phyloP scores from a whole-genome alignment of 1,140 invertebrate genomes.

The Eurosta solidaginis region DNA sequence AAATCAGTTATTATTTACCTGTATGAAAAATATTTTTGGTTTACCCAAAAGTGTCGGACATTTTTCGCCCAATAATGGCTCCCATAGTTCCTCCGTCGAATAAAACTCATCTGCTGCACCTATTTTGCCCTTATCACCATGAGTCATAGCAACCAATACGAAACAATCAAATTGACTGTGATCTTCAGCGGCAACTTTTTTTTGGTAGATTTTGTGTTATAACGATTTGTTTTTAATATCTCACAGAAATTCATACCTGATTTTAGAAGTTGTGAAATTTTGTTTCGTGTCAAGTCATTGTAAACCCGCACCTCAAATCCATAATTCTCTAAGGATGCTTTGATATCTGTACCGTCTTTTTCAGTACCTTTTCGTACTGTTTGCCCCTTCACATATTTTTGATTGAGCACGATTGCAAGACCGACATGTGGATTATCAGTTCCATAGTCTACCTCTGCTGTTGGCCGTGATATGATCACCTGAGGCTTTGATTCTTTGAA shows the following conservation, averaged over 20 bases:
- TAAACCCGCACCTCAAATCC: constrained; percentile 67
- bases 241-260: constrained; percentile 50
- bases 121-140: constrained; percentile 66
- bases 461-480: constrained; percentile 46
- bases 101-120: constrained; percentile 69
- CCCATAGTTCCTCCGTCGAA: constrained; percentile 67
- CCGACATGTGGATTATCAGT: constrained; percentile 71
- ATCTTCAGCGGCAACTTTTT: constrained; percentile 65
- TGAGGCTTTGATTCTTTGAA: neutral
- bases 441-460: constrained; percentile 64
- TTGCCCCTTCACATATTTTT: constrained; percentile 65
- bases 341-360: constrained; percentile 57
- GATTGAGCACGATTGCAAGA: constrained; percentile 78
- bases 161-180: constrained; percentile 67
- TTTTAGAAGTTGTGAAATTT: constrained; percentile 62
- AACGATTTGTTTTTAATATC: neutral
- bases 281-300: constrained; percentile 62
- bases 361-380: constrained; percentile 57
- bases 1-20: constrained; percentile 76
- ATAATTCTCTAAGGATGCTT: constrained; percentile 54
- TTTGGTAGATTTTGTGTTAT: neutral
- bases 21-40: constrained; percentile 60
- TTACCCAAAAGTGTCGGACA: constrained; percentile 73
- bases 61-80: constrained; percentile 69
- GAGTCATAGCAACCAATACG: constrained; percentile 70